Conservation (phyloP, 1,140 invertebrate species). For the Papilio polytes region DNA sequence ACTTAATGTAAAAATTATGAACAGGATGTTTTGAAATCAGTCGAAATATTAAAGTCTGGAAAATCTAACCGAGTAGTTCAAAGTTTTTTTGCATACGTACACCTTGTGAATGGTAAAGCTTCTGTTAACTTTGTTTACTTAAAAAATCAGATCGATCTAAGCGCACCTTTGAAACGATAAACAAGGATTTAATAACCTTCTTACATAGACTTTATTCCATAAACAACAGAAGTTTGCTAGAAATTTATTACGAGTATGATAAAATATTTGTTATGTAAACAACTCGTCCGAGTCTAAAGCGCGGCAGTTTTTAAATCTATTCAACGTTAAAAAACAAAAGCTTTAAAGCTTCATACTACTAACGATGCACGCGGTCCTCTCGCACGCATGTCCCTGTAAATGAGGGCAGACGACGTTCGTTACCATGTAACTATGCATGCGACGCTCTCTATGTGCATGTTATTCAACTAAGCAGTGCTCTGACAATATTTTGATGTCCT, state of each 20-base stretch:
- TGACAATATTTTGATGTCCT: slow-evolving; percentile 29
- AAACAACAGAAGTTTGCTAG: slow-evolving; percentile 18
- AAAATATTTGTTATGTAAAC: slow-evolving; percentile 36
- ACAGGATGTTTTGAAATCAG: neutral
- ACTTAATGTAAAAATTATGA: neutral
- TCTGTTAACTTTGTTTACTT: neutral
- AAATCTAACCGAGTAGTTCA: neutral
- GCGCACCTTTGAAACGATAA: neutral
- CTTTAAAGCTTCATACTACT: slow-evolving; percentile 38
- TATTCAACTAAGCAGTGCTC: neutral
- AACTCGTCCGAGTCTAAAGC: slow-evolving; percentile 12
- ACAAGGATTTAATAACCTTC: neutral
- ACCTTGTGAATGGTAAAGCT: neutral
- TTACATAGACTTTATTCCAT: neutral
- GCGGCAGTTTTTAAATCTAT: slow-evolving; percentile 33
- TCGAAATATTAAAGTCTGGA: too few species aligned
- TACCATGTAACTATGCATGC: slow-evolving; percentile 40
- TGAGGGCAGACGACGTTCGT: slow-evolving; percentile 32
- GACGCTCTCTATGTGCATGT: neutral
- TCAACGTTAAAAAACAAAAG: slow-evolving; percentile 34
- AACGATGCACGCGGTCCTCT: slow-evolving; percentile 31
- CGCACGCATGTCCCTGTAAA: slow-evolving; percentile 34
- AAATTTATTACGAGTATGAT: slow-evolving; percentile 26
- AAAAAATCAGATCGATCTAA: neutral
- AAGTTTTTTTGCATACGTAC: neutral